Percentiles rank a stretch among this genome's conserved stretches.
Conservation (phyloP, 1,140 invertebrate genomes). For the Drosophila triauraria region DNA sequence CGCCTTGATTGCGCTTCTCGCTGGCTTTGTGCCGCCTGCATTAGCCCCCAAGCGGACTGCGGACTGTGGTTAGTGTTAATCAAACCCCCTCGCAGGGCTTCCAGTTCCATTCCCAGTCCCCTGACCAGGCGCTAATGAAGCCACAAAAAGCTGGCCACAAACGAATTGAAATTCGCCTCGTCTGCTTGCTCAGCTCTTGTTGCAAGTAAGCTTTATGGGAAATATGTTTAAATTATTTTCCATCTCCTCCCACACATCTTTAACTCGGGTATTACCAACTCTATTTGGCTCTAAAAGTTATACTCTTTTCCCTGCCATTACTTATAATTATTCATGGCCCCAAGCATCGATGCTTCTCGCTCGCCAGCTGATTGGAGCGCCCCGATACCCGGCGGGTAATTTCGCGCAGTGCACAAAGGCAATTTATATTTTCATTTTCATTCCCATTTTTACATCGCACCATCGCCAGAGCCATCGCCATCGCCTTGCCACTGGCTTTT, state of each 20-base stretch:
- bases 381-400: conserved; percentile 21
- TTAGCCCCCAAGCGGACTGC: conserved; percentile 8
- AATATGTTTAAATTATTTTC: background rate
- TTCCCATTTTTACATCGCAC: conserved; percentile 26
- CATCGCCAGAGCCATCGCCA: conserved; percentile 2
- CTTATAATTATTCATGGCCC: conserved; percentile 6
- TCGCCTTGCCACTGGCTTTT: conserved; percentile 44
- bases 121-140: conserved; percentile 66
- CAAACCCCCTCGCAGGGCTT: conserved; percentile 22
- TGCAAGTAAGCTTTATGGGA: conserved; percentile 3
- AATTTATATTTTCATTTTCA: conserved; percentile 78
- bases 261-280: background rate
- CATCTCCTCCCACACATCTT: background rate
- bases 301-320: background rate
- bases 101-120: background rate
- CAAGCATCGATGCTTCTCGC: background rate
- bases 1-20: conserved; percentile 63
- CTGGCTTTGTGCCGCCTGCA: conserved; percentile 15
- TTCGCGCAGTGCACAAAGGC: conserved; percentile 64
- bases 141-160: conserved; percentile 60
- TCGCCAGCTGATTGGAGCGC: conserved; percentile 4
- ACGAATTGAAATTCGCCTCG: conserved; percentile 49
- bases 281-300: background rate
- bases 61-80: conserved; percentile 50
- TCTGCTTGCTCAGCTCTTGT: conserved; percentile 16